A percentile compares a stretch with the other conserved stretches of the same genome.
Evolutionary conservation across 2,888 invertebrate genomes (phyloP).

Genomic region (Meteorus cinctellus): DNA sequence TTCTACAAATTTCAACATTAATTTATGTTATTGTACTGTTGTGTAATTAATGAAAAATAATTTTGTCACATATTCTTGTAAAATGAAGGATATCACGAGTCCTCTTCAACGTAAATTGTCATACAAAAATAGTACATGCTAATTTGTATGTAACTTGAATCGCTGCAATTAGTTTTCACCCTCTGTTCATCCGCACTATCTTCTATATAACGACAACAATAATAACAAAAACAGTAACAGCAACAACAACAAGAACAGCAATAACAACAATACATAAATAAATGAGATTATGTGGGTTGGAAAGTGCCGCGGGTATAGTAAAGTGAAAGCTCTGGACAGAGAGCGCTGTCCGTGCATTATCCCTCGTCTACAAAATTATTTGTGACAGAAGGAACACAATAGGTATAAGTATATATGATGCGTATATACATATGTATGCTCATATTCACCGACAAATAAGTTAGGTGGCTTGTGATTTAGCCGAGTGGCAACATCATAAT

Average conservation of each 20-base stretch:
- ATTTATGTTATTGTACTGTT: neutral
- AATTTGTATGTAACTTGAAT: too few species aligned
- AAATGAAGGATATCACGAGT: too few species aligned
- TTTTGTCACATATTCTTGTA: neutral
- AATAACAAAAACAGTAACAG: too few species aligned
- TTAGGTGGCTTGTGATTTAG: slow-evolving; percentile 68
- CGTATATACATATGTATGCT: slow-evolving; percentile 24
- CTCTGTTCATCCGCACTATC: too few species aligned
- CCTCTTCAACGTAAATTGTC: too few species aligned
- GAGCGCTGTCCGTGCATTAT: slow-evolving; percentile 6
- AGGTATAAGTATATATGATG: slow-evolving; percentile 54
- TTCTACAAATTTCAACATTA: slow-evolving; percentile 1
- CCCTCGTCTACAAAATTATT: slow-evolving; percentile 65
- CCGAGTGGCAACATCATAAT: slow-evolving; percentile 72
- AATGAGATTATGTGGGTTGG: neutral
- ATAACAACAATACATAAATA: too few species aligned
- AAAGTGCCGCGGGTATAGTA: slow-evolving; percentile 1
- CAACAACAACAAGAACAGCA: too few species aligned
- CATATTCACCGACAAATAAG: slow-evolving; percentile 66
- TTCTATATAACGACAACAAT: too few species aligned
- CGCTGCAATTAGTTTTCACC: too few species aligned
- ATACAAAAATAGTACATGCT: too few species aligned
- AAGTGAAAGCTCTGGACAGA: neutral
- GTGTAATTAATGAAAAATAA: neutral
- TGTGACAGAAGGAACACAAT: slow-evolving; percentile 65